A percentile compares a stretch with the other conserved stretches of the same genome.
These are phyloP conservation scores for Ptycholaimellus sp. DNA, from an alignment of 2,888 invertebrate genomes.

Conservation along the genomic window DNA sequence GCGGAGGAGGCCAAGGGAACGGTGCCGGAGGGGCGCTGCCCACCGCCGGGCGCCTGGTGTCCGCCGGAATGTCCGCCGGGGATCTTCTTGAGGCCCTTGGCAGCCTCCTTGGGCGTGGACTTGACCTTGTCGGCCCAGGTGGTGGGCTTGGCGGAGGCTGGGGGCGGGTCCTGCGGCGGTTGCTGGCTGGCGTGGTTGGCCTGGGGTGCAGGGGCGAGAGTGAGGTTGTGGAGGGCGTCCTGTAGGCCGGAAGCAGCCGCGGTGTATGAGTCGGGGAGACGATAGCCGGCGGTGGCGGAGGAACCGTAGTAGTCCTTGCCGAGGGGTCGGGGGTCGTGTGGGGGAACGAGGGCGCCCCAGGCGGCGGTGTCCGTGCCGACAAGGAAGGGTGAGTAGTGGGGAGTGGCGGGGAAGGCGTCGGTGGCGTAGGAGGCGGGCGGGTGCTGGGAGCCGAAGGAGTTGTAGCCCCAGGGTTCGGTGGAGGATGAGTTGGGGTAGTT, in stretches of 20 bases:
- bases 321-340: too few species aligned
- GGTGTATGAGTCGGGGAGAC: slow-evolving; percentile 23
- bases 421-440: background rate
- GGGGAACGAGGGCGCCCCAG: too few species aligned
- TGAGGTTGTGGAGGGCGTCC: slow-evolving; percentile 79
- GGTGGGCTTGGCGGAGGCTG: background rate
- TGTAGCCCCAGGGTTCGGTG: too few species aligned
- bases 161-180: background rate
- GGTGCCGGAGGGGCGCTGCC: background rate
- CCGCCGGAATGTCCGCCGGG: background rate
- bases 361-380: too few species aligned
- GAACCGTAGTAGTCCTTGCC: background rate
- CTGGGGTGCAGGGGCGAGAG: background rate
- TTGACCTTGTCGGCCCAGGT: slow-evolving; percentile 1
- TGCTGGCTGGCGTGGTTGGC: background rate
- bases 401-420: background rate
- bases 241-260: slow-evolving; percentile 31
- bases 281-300: too few species aligned
- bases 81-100: background rate
- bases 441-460: too few species aligned
- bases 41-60: background rate
- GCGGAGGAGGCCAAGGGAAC: too few species aligned
- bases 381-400: too few species aligned
- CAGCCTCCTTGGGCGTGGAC: background rate
- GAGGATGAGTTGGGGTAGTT: too few species aligned